Evolutionary conservation across 2,888 invertebrate genomes (phyloP).

Genomic region (Liopterus haemorrhoidalis): DNA sequence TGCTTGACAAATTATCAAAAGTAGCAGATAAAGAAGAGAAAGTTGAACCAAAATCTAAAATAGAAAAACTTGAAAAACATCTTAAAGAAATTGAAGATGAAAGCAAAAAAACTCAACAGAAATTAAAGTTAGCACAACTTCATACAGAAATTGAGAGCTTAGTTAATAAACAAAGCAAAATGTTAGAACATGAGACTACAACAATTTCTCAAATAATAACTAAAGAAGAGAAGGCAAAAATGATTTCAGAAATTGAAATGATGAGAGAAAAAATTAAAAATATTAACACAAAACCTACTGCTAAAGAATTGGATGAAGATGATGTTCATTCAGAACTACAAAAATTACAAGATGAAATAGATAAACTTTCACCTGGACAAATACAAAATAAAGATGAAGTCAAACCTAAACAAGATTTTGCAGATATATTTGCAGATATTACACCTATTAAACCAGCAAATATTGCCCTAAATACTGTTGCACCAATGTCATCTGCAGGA

Average conservation of each 20-base stretch:
- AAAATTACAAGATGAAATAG: conserved; percentile 14
- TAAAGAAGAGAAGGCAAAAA: conserved; percentile 8
- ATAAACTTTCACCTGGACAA: too few relatives aligned
- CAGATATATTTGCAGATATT: conserved; percentile 8
- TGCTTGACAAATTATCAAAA: too few relatives aligned
- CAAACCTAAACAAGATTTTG: conserved; percentile 8
- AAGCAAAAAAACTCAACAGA: conserved; percentile 5
- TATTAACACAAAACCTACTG: conserved; percentile 1
- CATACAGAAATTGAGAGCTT: conserved; percentile 6
- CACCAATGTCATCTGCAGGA: too few relatives aligned
- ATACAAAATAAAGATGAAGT: too few relatives aligned
- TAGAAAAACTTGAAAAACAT: conserved; percentile 14
- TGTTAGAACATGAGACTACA: neutral
- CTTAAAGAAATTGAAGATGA: conserved; percentile 10
- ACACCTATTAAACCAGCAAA: too few relatives aligned
- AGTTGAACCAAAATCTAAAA: too few relatives aligned
- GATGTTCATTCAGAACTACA: conserved; percentile 12
- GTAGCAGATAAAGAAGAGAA: too few relatives aligned
- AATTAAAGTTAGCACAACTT: conserved; percentile 6
- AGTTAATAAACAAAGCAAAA: neutral
- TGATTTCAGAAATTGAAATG: conserved; percentile 10
- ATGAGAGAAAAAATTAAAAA: too few relatives aligned
- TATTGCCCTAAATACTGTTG: too few relatives aligned
- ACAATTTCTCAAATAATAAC: conserved; percentile 7
- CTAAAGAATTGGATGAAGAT: conserved; percentile 6